Conservation (phyloP, 2,113 vertebrate species). For the Cichladusa arquata region DNA sequence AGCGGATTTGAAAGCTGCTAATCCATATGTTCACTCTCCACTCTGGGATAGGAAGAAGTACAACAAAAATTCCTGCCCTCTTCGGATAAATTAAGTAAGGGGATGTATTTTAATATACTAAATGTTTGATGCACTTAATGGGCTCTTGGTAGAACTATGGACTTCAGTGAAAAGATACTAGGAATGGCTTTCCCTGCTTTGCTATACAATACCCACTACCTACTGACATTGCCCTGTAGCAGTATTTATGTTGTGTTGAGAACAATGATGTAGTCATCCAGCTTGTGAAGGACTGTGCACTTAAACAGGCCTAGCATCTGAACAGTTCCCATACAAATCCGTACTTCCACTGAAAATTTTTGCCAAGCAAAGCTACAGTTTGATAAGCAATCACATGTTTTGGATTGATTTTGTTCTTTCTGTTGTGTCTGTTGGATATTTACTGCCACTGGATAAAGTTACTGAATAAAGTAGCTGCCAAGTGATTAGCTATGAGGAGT, state of each 20-base stretch:
- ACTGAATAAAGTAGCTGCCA: not conserved
- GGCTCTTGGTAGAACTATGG: not conserved
- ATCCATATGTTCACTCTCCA: not conserved
- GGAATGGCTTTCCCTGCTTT: not conserved
- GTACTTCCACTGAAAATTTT: not conserved
- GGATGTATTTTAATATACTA: not conserved
- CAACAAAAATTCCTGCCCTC: not conserved
- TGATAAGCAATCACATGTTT: not conserved
- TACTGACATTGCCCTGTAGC: not conserved
- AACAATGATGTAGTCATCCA: not conserved
- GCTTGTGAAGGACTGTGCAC: not conserved
- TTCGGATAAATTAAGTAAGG: not conserved
- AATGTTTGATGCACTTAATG: not conserved
- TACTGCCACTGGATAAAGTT: not conserved
- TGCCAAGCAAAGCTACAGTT: not conserved
- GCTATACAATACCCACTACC: not conserved
- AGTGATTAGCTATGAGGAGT: not conserved
- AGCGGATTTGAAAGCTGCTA: not conserved
- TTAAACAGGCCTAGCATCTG: not conserved
- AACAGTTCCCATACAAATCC: not conserved
- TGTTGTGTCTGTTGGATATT: not conserved
- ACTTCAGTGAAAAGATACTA: not conserved
- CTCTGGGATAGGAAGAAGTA: not conserved
- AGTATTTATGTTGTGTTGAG: not conserved
- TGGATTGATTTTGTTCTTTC: not conserved